These are phyloP conservation scores for Argynnis bischoffii DNA, from an alignment of 2,888 invertebrate species.

Conservation along the genomic window DNA sequence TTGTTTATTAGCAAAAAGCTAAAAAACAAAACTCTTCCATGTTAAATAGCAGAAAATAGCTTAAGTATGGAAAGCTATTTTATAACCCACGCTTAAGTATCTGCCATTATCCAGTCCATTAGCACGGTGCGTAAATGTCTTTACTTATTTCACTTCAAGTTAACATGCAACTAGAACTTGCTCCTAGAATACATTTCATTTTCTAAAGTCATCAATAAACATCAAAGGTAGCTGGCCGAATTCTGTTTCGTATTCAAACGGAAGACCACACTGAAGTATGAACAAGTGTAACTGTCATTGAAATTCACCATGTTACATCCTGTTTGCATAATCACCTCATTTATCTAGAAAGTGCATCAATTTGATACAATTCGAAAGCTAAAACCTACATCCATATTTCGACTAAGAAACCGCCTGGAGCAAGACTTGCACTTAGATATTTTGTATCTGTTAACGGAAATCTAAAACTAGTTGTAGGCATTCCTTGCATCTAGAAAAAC, in stretches of 20 bases:
- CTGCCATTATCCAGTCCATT: constrained; percentile 20
- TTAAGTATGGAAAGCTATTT: constrained; percentile 10
- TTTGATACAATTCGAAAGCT: constrained; percentile 73
- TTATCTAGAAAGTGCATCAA: constrained; percentile 78
- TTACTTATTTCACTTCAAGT: constrained; percentile 22
- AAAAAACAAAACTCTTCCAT: neutral
- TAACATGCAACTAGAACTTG: constrained; percentile 4
- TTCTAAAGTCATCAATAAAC: constrained; percentile 43
- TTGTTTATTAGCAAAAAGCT: too few species aligned
- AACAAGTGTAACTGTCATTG: constrained; percentile 64
- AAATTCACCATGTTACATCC: constrained; percentile 73
- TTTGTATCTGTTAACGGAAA: constrained; percentile 63
- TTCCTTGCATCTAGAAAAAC: constrained; percentile 71
- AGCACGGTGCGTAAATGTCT: constrained; percentile 16
- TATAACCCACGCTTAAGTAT: constrained; percentile 13
- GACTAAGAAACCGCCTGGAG: constrained; percentile 66
- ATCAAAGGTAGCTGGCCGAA: constrained; percentile 46
- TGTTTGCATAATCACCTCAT: constrained; percentile 74
- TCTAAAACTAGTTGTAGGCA: constrained; percentile 64
- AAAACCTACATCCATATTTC: constrained; percentile 70
- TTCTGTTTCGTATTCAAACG: constrained; percentile 61
- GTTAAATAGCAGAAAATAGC: neutral
- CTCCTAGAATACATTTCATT: constrained; percentile 11
- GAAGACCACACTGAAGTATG: constrained; percentile 48
- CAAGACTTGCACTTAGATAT: constrained; percentile 70